Evolutionary conservation across 2,113 vertebrate genomes (phyloP).

Genomic region (Chamaea fasciata): DNA sequence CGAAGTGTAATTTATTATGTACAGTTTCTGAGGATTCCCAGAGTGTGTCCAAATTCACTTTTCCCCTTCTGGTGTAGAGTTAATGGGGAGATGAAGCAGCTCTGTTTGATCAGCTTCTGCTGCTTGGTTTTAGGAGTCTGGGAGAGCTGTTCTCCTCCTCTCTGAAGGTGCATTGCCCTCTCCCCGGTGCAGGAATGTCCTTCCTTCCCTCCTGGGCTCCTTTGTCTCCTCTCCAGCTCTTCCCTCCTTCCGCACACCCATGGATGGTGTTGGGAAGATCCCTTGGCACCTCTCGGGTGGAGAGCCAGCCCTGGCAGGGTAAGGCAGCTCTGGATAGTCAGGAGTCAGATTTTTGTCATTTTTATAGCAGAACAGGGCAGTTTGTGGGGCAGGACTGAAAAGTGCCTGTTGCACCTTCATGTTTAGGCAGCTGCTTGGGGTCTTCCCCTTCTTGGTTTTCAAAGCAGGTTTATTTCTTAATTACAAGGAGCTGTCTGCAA

Average conservation of each 20-base stretch:
- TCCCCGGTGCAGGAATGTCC: not conserved
- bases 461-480: conserved; percentile 29
- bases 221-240: not conserved
- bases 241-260: not conserved
- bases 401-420: fast-evolving
- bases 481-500: not conserved
- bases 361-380: not conserved
- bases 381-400: not conserved
- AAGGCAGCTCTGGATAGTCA: not conserved
- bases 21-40: not conserved
- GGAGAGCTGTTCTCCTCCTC: not conserved
- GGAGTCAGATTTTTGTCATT: not conserved
- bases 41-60: not conserved
- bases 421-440: not conserved
- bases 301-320: not conserved
- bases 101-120: not conserved
- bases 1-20: not conserved
- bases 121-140: not conserved
- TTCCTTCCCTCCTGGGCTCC: not conserved
- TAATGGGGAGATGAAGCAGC: not conserved
- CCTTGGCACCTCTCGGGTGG: not conserved
- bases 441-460: not conserved
- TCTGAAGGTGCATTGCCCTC: not conserved
- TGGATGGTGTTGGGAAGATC: not conserved
- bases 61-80: not conserved